A percentile compares a stretch with the other conserved stretches of the same genome.
Evolutionary conservation across 2,113 vertebrate genomes (phyloP).

Genomic region (Myotis davidii): DNA sequence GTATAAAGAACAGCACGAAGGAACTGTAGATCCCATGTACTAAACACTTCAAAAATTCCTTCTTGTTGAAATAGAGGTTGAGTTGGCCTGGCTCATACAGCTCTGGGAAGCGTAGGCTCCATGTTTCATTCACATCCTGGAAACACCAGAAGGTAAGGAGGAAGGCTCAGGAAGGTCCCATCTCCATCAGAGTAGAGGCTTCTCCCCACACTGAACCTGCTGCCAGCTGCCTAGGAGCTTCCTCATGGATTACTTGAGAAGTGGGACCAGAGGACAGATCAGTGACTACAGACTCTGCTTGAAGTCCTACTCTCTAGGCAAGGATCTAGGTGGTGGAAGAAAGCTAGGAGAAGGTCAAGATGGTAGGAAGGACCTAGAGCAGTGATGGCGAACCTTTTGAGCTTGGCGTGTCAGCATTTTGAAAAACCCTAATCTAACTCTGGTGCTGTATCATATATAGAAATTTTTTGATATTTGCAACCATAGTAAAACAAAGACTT

Average conservation of each 20-base stretch:
- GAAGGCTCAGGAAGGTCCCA: background rate
- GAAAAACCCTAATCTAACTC: too few relatives aligned
- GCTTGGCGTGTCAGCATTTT: too few relatives aligned
- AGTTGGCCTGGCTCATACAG: constrained; percentile 93
- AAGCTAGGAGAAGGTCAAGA: background rate
- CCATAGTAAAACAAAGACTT: too few relatives aligned
- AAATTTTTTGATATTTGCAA: too few relatives aligned
- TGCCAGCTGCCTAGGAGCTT: constrained; percentile 15
- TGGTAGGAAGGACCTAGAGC: background rate
- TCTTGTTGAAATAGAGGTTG: constrained; percentile 94
- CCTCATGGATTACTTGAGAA: constrained; percentile 21
- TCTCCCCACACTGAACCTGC: background rate
- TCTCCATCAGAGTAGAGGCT: constrained; percentile 4
- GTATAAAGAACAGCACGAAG: constrained; percentile 94
- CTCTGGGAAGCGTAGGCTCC: constrained; percentile 93
- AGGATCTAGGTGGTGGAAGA: background rate
- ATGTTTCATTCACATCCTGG: constrained; percentile 95
- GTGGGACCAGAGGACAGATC: constrained; percentile 17
- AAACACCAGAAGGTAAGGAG: constrained; percentile 48
- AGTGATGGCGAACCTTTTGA: too few relatives aligned
- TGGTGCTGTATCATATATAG: too few relatives aligned
- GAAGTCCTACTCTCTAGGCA: constrained; percentile 31
- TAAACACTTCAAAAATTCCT: constrained; percentile 89
- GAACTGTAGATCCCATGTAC: constrained; percentile 95
- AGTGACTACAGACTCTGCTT: constrained; percentile 14